Percentiles rank a stretch among this genome's conserved stretches.
These are phyloP conservation scores for Eupithecia vulgata DNA, from an alignment of 2,888 invertebrate genomes.

Conservation along the genomic window DNA sequence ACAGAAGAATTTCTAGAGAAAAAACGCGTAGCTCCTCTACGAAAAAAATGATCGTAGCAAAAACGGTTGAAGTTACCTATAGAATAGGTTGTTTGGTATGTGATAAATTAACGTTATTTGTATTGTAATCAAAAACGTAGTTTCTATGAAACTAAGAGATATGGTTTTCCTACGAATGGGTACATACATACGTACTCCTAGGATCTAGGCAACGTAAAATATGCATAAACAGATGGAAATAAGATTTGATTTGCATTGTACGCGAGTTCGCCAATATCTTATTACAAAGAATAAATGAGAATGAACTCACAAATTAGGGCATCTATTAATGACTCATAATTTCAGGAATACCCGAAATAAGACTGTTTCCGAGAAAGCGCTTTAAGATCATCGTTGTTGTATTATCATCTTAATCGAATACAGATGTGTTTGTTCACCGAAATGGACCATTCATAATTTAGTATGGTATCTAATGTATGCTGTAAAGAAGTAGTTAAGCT, in stretches of 20 bases:
- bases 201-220: neutral
- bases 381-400: conserved; percentile 14
- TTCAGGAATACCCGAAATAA: conserved; percentile 26
- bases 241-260: neutral
- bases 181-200: neutral
- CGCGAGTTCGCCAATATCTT: neutral
- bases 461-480: neutral
- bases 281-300: conserved; percentile 18
- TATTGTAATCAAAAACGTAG: neutral
- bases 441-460: neutral
- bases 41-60: neutral
- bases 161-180: neutral
- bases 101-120: no score
- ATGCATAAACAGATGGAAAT: neutral
- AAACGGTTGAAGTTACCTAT: neutral
- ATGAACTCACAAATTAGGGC: conserved; percentile 6
- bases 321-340: conserved; percentile 27
- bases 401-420: conserved; percentile 20
- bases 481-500: neutral
- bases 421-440: conserved; percentile 19
- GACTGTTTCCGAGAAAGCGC: conserved; percentile 19
- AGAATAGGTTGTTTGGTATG: neutral
- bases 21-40: neutral
- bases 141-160: neutral
- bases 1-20: neutral